A percentile compares a stretch with the other conserved stretches of the same genome.
These are phyloP conservation scores for Clupea harengus DNA, from an alignment of 2,113 vertebrate species.

Conservation along the genomic window DNA sequence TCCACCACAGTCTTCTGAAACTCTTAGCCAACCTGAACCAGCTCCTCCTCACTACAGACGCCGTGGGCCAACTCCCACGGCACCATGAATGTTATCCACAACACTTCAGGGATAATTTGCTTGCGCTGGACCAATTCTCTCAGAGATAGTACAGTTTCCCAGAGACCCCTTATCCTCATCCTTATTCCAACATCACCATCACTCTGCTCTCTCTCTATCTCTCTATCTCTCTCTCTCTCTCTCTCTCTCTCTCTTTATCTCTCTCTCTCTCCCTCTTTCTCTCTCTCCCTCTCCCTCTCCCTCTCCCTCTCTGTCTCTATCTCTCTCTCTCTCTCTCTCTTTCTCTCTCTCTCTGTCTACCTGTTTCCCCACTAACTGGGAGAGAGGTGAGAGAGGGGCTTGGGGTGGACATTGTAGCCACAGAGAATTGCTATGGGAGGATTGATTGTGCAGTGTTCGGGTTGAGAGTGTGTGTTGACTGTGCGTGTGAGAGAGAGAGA, in stretches of 20 bases:
- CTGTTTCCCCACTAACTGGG: not conserved
- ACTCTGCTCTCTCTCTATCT: not conserved
- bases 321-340: too few species aligned
- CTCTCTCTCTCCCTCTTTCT: too few species aligned
- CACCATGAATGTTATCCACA: not conserved
- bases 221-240: too few species aligned
- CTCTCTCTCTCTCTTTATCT: too few species aligned
- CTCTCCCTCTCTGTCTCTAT: too few species aligned
- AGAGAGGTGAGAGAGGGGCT: not conserved
- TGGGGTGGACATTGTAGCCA: not conserved
- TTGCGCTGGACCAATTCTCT: not conserved
- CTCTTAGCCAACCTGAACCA: not conserved
- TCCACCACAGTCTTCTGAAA: not conserved
- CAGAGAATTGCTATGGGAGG: not conserved
- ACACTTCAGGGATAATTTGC: not conserved
- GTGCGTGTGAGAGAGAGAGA: constrained; percentile 19
- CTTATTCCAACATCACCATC: not conserved
- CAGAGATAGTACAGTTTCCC: not conserved
- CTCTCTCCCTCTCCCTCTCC: too few species aligned
- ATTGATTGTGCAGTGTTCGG: not conserved
- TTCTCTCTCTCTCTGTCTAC: not conserved
- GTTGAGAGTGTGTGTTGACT: not conserved
- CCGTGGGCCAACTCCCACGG: not conserved
- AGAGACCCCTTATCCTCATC: not conserved
- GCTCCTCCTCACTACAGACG: not conserved